Conservation (phyloP, 2,113 vertebrate genomes). For the Lycaon pictus region DNA sequence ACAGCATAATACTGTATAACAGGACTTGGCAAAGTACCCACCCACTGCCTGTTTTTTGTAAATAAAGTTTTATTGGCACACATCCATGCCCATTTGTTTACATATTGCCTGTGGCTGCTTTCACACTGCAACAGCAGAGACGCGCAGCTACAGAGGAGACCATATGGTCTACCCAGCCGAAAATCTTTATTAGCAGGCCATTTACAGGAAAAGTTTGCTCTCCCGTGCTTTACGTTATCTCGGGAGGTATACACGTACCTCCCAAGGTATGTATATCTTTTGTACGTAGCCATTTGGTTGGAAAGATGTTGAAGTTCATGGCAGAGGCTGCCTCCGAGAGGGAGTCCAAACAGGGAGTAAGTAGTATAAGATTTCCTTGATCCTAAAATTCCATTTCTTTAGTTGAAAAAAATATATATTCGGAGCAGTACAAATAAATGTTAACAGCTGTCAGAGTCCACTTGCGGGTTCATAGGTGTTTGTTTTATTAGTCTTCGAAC, state of each 20-base stretch:
- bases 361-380: not conserved
- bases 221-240: not conserved
- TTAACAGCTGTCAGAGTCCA: not conserved
- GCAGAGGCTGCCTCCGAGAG: not conserved
- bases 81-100: not conserved
- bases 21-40: not conserved
- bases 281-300: not conserved
- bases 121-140: not conserved
- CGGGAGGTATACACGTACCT: not conserved
- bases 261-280: not conserved
- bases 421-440: not conserved
- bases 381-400: slow-evolving; percentile 29
- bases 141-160: not conserved
- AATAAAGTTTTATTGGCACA: slow-evolving; percentile 64
- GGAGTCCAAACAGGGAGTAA: not conserved
- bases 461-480: not conserved
- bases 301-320: not conserved
- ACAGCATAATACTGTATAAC: not conserved
- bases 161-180: not conserved
- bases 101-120: not conserved
- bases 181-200: not conserved
- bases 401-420: not conserved
- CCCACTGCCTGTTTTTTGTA: not conserved
- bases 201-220: not conserved
- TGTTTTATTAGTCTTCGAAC: slow-evolving; percentile 40